Evolutionary conservation across 2,797 vertebrate genomes (phyloP).

Genomic region (Tenualosa thibaudeaui): DNA sequence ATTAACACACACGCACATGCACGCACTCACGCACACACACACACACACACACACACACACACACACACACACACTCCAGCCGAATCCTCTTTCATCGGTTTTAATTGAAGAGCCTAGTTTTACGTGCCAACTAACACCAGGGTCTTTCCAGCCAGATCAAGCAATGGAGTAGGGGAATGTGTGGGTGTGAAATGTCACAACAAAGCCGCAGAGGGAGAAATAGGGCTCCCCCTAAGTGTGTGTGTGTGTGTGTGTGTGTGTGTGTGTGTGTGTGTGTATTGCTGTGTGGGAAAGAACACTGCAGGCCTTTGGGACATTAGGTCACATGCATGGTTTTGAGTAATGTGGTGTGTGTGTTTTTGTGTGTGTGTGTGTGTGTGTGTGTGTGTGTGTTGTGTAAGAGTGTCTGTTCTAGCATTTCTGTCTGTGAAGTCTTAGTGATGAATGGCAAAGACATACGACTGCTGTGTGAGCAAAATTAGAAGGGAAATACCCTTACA

Average conservation of each 20-base stretch:
- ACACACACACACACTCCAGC: not conserved
- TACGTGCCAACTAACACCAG: not conserved
- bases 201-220: not conserved
- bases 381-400: not conserved
- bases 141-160: not conserved
- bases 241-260: not conserved
- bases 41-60: not conserved
- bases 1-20: not conserved
- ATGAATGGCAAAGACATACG: constrained; percentile 12
- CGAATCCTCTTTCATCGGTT: not conserved
- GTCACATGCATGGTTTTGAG: constrained; percentile 3
- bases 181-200: not conserved
- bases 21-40: not conserved
- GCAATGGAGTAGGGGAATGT: not conserved
- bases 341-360: not conserved
- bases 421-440: not conserved
- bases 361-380: constrained; percentile 9
- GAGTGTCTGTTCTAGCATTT: not conserved
- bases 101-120: constrained; percentile 17
- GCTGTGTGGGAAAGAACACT: not conserved
- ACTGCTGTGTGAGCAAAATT: constrained; percentile 7
- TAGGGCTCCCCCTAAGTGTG: not conserved
- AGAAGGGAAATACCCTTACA: constrained; percentile 10
- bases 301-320: not conserved
- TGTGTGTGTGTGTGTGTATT: not conserved